Base-by-base conservation (phyloP, 2,797 vertebrate genomes). In the Ctenopoma kingsleyae region DNA sequence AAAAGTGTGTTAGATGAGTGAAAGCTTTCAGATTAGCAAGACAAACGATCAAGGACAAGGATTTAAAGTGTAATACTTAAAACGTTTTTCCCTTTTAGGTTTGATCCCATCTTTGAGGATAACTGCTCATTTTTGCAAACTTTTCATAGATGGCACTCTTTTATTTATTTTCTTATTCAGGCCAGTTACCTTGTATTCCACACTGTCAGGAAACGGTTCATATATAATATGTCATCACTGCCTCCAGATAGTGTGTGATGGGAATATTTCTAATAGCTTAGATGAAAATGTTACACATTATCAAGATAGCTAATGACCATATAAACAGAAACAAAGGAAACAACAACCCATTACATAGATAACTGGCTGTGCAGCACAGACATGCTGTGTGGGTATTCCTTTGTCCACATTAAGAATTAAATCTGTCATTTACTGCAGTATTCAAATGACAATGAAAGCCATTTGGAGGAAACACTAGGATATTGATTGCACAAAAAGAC, bases 1-100 rank as follows among this genome's bases (percentile, higher is more conserved):
- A 38, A n/a, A 56, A 60, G 36, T 17, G 22, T 32, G 59, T 41
- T 61, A 48, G 19, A 62, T 25, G 71, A 67, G 48, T 57, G 63
- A 71, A 73, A 20, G 53, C 44, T 66, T 20, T 35, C 49, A 77
- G 66, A 74, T 77, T 64, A 61, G 51, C 54, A 38, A 61, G 32
- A 71, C 48, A 61, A 67, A 59, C 27, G 36, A 75, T 81, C 75
- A 84, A 81, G 75, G 71, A 76, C 74, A 16, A 58, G 64, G 75
- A 84, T 76, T 81, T 70, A 51, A 63, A 73, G 53, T 70, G 32
- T 60, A 81, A 84, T 73, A 68, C 67, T 69, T 50, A 13, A 32
- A 30, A 25, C 23, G 4, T 27, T 47, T 46, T 62, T 46, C 44
- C 17, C 63, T 68, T 72, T 72, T 40, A 41, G 68, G 23, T 58